Conservation (phyloP, 2,888 invertebrate genomes). For the Adela reaumurella region DNA sequence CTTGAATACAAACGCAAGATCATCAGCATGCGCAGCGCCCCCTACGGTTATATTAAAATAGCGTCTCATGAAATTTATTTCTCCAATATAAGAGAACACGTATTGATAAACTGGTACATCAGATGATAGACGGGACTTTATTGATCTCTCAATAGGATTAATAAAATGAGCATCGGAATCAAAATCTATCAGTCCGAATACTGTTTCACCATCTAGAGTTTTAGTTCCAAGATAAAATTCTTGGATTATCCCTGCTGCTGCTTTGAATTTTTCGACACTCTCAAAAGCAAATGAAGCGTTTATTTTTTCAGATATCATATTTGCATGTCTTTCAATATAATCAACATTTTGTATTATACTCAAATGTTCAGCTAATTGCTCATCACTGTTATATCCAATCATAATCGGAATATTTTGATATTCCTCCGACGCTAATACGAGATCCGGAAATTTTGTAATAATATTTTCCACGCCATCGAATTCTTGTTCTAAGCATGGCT, state of each 20-base stretch:
- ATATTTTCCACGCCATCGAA: constrained; percentile 23
- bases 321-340: neutral
- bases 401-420: constrained; percentile 19
- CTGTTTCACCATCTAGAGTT: neutral
- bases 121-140: no score
- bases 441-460: constrained; percentile 18
- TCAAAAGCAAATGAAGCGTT: neutral
- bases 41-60: no score
- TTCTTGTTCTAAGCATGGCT: constrained; percentile 25
- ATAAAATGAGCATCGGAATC: no score
- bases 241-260: neutral
- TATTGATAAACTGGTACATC: no score
- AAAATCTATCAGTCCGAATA: neutral
- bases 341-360: neutral
- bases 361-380: constrained; percentile 12
- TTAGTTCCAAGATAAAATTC: neutral
- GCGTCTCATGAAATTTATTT: no score
- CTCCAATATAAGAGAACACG: no score
- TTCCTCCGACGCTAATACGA: neutral
- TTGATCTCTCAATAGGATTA: no score
- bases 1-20: no score
- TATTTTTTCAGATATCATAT: neutral
- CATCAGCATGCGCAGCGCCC: no score
- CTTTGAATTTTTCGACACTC: constrained; percentile 4
- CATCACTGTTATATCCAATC: constrained; percentile 25